phyloP scores from a whole-genome alignment of 2,888 invertebrate species.

The Raillietiella orientalis region DNA sequence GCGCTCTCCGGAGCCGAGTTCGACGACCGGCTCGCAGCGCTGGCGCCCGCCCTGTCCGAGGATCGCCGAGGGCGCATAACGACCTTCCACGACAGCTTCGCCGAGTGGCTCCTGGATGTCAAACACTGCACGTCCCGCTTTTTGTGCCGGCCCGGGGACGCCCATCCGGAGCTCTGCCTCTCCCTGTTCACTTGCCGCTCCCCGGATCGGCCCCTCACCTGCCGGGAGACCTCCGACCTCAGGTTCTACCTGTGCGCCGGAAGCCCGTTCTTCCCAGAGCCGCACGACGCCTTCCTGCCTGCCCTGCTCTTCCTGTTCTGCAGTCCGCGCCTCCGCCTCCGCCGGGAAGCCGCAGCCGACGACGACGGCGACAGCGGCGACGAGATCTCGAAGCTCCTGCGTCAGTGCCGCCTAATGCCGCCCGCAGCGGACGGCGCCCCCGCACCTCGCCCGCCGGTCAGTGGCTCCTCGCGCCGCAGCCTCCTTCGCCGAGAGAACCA shows the following conservation, averaged over 20 bases:
- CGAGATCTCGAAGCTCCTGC: too few relatives aligned
- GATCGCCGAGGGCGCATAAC: constrained; percentile 14
- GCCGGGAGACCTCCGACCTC: too few relatives aligned
- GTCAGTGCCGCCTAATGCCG: too few relatives aligned
- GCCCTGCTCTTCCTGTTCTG: constrained; percentile 34
- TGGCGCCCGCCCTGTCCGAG: constrained; percentile 26
- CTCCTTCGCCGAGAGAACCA: too few relatives aligned
- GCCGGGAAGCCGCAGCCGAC: constrained; percentile 6
- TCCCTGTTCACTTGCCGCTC: too few relatives aligned
- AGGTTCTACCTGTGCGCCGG: constrained; percentile 14
- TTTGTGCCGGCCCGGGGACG: constrained; percentile 51
- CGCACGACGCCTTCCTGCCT: constrained; percentile 28
- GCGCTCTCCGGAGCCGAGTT: constrained; percentile 47
- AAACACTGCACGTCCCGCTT: constrained; percentile 89
- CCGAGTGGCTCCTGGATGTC: constrained; percentile 82
- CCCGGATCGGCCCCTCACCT: too few relatives aligned
- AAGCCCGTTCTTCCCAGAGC: constrained; percentile 10
- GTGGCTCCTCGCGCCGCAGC: too few relatives aligned
- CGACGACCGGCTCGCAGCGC: constrained; percentile 34
- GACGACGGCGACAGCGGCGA: too few relatives aligned
- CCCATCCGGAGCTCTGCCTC: constrained; percentile 65
- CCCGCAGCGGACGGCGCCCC: too few relatives aligned
- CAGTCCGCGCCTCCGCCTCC: constrained; percentile 10
- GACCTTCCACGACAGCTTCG: constrained; percentile 76
- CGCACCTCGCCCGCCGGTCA: too few relatives aligned